Percentiles rank a stretch among this genome's conserved stretches.
Conservation (phyloP, 1,140 invertebrate genomes). For the Hetaerina americana region DNA sequence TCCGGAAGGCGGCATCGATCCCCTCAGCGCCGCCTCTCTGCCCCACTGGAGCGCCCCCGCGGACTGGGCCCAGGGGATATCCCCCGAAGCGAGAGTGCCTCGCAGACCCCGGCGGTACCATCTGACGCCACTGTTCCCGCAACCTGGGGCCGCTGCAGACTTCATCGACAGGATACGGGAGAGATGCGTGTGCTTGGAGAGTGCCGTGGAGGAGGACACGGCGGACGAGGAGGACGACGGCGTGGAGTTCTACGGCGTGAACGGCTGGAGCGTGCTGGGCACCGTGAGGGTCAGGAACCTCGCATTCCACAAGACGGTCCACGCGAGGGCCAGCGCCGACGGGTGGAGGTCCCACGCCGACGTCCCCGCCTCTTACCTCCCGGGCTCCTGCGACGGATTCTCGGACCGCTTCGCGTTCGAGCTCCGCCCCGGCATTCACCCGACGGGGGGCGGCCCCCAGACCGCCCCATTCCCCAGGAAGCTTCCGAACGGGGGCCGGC, state of each 20-base stretch:
- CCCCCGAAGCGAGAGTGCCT: neutral
- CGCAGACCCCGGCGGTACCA: neutral
- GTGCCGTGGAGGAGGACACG: conserved; percentile 55
- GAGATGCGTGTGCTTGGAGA: conserved; percentile 71
- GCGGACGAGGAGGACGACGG: conserved; percentile 57
- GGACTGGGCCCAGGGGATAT: neutral
- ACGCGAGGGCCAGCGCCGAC: conserved; percentile 74
- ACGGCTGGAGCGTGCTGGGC: conserved; percentile 64
- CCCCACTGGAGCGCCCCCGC: neutral
- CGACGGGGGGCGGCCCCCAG: conserved; percentile 58
- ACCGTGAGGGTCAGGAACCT: conserved; percentile 78
- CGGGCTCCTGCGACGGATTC: conserved; percentile 81
- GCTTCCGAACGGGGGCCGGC: conserved; percentile 52
- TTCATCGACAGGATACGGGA: conserved; percentile 65
- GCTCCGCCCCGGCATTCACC: conserved; percentile 49
- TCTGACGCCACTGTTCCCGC: conserved; percentile 67
- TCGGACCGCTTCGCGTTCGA: conserved; percentile 79
- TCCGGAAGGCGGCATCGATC: conserved; percentile 30
- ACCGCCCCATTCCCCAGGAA: conserved; percentile 55
- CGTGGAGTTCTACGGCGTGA: conserved; percentile 71
- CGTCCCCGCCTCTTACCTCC: conserved; percentile 65
- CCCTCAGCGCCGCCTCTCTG: conserved; percentile 2
- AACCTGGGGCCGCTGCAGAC: conserved; percentile 57
- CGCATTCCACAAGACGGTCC: conserved; percentile 81
- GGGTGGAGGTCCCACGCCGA: conserved; percentile 75